A percentile compares a stretch with the other conserved stretches of the same genome.
These are phyloP conservation scores for Parasteatoda lunata DNA, from an alignment of 2,888 invertebrate species.

Conservation along the genomic window DNA sequence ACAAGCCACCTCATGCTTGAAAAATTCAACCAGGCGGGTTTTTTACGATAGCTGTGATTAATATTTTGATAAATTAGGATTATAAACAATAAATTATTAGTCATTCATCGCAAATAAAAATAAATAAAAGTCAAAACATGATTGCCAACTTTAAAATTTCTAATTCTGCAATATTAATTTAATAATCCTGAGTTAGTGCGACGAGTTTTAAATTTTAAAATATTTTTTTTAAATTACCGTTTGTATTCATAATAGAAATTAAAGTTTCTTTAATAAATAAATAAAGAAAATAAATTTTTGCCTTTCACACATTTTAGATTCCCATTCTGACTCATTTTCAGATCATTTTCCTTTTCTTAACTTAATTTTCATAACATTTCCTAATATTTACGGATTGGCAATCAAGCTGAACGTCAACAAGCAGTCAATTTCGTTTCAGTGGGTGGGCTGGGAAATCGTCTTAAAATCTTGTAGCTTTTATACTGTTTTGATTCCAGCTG, in stretches of 20 bases:
- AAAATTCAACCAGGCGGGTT: constrained; percentile 9
- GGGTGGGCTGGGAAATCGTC: not conserved
- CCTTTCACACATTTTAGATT: too few species aligned
- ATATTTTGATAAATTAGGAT: constrained; percentile 24
- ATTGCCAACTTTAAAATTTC: constrained; percentile 27
- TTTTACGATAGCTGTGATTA: not conserved
- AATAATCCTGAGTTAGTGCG: too few species aligned
- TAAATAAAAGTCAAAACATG: constrained; percentile 27
- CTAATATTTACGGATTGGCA: constrained; percentile 58
- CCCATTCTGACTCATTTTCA: too few species aligned
- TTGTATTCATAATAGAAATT: too few species aligned
- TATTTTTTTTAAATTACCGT: too few species aligned
- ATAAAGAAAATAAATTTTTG: too few species aligned
- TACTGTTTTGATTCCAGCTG: too few species aligned
- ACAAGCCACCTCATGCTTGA: not conserved
- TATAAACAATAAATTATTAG: constrained; percentile 5
- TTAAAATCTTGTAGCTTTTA: too few species aligned
- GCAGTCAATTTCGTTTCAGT: constrained; percentile 4
- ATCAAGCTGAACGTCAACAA: constrained; percentile 67
- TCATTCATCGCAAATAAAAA: constrained; percentile 15
- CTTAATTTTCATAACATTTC: constrained; percentile 27
- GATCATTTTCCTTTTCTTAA: too few species aligned
- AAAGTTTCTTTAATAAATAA: too few species aligned
- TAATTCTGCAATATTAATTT: too few species aligned
- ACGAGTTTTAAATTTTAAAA: too few species aligned